Base-by-base conservation (phyloP, 1,140 invertebrate genomes). In the Marisa cornuarietis region DNA sequence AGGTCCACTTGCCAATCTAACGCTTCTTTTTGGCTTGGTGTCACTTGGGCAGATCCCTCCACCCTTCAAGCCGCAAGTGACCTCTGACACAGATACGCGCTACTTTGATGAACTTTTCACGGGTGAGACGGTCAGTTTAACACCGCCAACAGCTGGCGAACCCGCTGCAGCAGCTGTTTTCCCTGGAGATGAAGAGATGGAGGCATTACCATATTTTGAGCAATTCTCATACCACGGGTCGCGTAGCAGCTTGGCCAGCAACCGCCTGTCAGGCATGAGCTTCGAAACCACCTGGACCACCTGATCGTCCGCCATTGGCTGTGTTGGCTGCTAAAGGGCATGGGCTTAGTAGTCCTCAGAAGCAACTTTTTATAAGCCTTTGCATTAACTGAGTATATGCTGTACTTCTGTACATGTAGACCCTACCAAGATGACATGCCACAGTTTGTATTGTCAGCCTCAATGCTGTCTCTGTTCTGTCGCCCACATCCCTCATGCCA, bases 51-150 rank as follows among this genome's bases (percentile, higher is more conserved):
- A 92, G 88, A 88, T 92, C 66, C 82, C 85, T 42, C 92, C 92
- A 62, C 97, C 98, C 51, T 99, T 99, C 92, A 98, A 97, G 92
- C 98, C 98, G 81, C 95, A 97, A 92, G 97, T 99, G 71, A 95
- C 95, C 71, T 97, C 95, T 24, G 98, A 99, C 87, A 99, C 96
- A 58, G 98, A 99, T 92, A 99, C 98, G 52, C 94, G 97, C 84
- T 98, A 98, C 92, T 99, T 99, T 92, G 98, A 99, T 92, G 95
- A 95, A 79, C 97, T 98, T 92, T 99, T 99, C 92, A 99, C 98
- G n/a, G 96, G 97, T 76, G 97, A 99, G 91, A 95, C 95, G 85
- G 97, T 99, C 16, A 96, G 98, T 92, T 91, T 99, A 71, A 99
- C 98, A 79, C 98, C 98, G 65, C 98, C 97, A 16, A 73, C 77